Percentiles rank a stretch among this genome's conserved stretches.
Evolutionary conservation across 53 echinoderm and acorn worm species (phyloP).

Genomic region (Henricia sp.): DNA sequence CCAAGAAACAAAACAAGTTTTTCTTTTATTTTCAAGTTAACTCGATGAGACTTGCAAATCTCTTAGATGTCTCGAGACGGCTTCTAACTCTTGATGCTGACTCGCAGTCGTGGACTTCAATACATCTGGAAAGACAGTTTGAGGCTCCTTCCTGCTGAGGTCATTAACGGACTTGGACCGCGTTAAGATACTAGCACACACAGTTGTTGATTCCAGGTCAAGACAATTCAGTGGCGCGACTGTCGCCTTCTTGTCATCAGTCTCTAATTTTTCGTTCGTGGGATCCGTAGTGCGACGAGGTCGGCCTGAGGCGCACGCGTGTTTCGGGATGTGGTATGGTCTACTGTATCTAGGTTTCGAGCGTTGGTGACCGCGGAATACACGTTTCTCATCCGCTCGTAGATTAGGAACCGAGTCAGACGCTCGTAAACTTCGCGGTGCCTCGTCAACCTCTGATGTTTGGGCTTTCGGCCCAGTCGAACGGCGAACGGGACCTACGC

Average conservation of each 20-base stretch:
- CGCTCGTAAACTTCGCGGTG: conserved; percentile 69
- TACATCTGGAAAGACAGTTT: background rate
- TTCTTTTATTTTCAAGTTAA: background rate
- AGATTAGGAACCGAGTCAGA: conserved; percentile 52
- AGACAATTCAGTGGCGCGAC: background rate
- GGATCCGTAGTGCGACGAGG: conserved; percentile 32
- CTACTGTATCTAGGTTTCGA: conserved; percentile 51
- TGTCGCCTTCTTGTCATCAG: background rate
- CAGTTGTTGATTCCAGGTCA: background rate
- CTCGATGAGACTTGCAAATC: conserved; percentile 60
- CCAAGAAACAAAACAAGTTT: background rate
- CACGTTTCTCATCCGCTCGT: conserved; percentile 53
- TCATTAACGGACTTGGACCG: conserved; percentile 87
- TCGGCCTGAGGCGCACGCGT: background rate
- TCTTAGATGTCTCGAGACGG: conserved; percentile 50
- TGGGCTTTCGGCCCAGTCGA: conserved; percentile 15
- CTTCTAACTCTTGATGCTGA: conserved; percentile 47
- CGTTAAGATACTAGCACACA: conserved; percentile 36
- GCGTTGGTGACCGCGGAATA: conserved; percentile 54
- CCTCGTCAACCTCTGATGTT: conserved; percentile 45
- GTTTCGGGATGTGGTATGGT: conserved; percentile 71
- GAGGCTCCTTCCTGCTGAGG: conserved; percentile 7
- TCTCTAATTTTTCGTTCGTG: background rate
- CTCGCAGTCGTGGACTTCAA: background rate
- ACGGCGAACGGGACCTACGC: conserved; percentile 69